Evolutionary conservation across 2,888 invertebrate species (phyloP), one percentile per base, ranked within the genome.

Genomic region (Chrysodeixis includens): DNA sequence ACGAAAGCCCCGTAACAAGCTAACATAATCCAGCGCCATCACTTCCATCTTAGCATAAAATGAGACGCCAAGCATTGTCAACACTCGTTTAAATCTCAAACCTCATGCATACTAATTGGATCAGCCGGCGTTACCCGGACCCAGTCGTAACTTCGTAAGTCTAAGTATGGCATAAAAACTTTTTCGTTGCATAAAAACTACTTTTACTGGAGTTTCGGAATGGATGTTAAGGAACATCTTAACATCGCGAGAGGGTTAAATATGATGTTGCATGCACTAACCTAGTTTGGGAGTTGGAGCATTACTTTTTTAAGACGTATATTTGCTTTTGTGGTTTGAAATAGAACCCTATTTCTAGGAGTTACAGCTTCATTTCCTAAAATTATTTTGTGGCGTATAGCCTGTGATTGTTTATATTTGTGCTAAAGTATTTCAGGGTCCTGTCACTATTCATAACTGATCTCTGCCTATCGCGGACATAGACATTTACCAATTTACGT

Each of bases 131-230:
- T 1, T 7, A 0, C 5, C 0, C n/a, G 1, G n/a, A 40, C 12
- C 1, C 40, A n/a, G 6, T n/a, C 40, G n/a, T n/a, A 40, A 40
- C n/a, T n/a, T n/a, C n/a, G n/a, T n/a, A n/a, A n/a, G n/a, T n/a
- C n/a, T n/a, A 40, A 5, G 6, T 40, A n/a, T 40, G 14, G 3
- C 35, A 12, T 40, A 1, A 5, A 40, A 40, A 40, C n/a, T 40
- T 40, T 40, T 40, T n/a, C 40, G 40, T 40, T 40, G 40, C 40
- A 40, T 40, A 40, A 40, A 40, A 40, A n/a, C 40, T 40, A 40
- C 40, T 40, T 40, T n/a, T n/a, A 40, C 6, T 40, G 1, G 6
- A 40, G 40, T 40, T 40, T 4, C 1, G 14, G 35, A 35, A 35
- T 14, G 14, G 35, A 35, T 35, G 35, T 40, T n/a, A 14, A 5